Conservation (phyloP, 2,113 vertebrate genomes). For the Catharus minimus region DNA sequence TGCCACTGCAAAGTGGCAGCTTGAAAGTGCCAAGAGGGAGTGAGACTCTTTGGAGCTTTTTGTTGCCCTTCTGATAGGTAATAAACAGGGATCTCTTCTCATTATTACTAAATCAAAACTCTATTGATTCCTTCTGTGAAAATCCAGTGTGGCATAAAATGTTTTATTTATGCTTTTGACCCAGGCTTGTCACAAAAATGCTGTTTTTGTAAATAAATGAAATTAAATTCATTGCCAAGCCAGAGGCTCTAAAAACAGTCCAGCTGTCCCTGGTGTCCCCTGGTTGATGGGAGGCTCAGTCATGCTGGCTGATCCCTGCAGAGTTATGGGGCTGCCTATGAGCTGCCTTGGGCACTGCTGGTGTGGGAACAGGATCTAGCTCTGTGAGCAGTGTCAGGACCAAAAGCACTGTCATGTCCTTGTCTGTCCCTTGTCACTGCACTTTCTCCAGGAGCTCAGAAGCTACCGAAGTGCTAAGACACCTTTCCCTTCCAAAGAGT, state of each 20-base stretch:
- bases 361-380: background rate
- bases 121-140: conserved; percentile 36
- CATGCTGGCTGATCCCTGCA: fast-evolving
- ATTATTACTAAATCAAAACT: conserved; percentile 50
- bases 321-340: background rate
- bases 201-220: background rate
- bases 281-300: background rate
- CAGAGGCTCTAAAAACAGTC: background rate
- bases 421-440: background rate
- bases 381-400: background rate
- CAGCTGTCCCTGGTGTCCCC: background rate
- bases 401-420: background rate
- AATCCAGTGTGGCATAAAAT: background rate
- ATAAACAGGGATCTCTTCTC: background rate
- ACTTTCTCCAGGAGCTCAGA: background rate
- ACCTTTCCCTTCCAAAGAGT: background rate
- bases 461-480: background rate
- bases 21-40: background rate
- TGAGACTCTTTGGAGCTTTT: background rate
- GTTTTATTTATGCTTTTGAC: conserved; percentile 43
- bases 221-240: background rate
- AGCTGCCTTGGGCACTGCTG: background rate
- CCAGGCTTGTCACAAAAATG: fast-evolving
- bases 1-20: background rate
- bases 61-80: background rate